Evolutionary conservation across 2,113 vertebrate species (phyloP).

Genomic region (Conger conger): DNA sequence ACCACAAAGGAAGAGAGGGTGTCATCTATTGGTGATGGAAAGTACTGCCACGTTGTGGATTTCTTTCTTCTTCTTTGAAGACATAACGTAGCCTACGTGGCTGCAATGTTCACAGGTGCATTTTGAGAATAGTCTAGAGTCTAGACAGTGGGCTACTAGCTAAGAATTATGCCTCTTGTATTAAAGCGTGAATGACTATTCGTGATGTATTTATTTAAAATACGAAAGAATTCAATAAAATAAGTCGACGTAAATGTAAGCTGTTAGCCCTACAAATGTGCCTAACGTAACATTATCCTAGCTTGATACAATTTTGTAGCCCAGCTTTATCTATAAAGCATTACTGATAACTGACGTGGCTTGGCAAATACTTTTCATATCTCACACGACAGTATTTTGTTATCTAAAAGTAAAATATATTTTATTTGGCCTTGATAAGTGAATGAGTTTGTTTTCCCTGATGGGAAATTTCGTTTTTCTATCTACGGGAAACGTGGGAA

Average conservation of each 20-base stretch:
- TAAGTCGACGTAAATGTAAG: not conserved
- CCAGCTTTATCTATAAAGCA: not conserved
- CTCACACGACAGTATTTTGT: not conserved
- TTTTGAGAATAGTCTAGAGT: not conserved
- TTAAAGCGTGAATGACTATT: not conserved
- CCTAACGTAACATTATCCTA: not conserved
- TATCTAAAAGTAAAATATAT: not conserved
- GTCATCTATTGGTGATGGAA: not conserved
- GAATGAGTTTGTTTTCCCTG: not conserved
- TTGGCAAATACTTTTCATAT: not conserved
- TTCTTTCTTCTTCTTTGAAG: not conserved
- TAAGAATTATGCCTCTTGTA: not conserved
- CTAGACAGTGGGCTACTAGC: not conserved
- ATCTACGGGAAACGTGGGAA: not conserved
- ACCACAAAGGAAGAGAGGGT: not conserved
- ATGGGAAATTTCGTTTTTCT: not conserved
- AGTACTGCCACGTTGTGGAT: not conserved
- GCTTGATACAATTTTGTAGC: not conserved
- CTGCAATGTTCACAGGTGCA: not conserved
- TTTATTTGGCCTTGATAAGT: not conserved
- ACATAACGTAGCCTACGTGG: not conserved
- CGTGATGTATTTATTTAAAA: not conserved
- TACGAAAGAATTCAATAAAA: too few relatives aligned
- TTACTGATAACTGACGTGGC: not conserved
- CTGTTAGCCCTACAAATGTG: not conserved